Conservation (phyloP, 2,113 vertebrate species). For the Salminus brasiliensis region DNA sequence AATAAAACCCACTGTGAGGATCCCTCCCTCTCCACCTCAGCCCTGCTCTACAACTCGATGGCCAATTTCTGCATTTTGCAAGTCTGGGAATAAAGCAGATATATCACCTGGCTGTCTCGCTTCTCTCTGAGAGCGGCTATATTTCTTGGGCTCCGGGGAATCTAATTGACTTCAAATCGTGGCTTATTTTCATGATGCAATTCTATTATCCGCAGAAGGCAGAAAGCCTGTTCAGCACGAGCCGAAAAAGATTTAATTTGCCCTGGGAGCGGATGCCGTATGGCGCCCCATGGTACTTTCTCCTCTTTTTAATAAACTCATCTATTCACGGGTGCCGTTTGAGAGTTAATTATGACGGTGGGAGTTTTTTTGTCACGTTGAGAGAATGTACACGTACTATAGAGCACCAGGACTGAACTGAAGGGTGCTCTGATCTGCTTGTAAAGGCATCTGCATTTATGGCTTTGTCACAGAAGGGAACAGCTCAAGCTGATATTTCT, state of each 20-base stretch:
- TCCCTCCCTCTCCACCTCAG: neutral
- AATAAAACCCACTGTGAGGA: too few relatives aligned
- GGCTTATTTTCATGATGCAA: conserved; percentile 34
- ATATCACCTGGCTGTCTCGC: conserved; percentile 12
- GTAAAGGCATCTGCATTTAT: too few relatives aligned
- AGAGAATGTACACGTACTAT: too few relatives aligned
- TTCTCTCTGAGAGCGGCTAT: neutral
- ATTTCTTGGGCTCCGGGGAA: conserved; percentile 25
- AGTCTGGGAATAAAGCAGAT: conserved; percentile 28
- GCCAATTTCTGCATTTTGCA: neutral
- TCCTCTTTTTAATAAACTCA: neutral
- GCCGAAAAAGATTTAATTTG: neutral
- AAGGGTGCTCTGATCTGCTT: too few relatives aligned
- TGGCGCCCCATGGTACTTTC: neutral
- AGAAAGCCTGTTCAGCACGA: conserved; percentile 30
- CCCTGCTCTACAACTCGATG: neutral
- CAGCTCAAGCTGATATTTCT: too few relatives aligned
- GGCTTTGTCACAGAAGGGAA: too few relatives aligned
- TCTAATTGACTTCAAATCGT: conserved; percentile 43
- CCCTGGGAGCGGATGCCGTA: neutral
- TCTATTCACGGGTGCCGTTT: neutral
- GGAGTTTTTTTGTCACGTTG: too few relatives aligned
- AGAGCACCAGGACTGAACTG: too few relatives aligned
- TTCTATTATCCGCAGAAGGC: conserved; percentile 31
- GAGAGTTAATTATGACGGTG: neutral